Percentiles rank a stretch among this genome's conserved stretches.
Evolutionary conservation across 2,113 vertebrate genomes (phyloP).

Genomic region (Leucoraja erinaceus): DNA sequence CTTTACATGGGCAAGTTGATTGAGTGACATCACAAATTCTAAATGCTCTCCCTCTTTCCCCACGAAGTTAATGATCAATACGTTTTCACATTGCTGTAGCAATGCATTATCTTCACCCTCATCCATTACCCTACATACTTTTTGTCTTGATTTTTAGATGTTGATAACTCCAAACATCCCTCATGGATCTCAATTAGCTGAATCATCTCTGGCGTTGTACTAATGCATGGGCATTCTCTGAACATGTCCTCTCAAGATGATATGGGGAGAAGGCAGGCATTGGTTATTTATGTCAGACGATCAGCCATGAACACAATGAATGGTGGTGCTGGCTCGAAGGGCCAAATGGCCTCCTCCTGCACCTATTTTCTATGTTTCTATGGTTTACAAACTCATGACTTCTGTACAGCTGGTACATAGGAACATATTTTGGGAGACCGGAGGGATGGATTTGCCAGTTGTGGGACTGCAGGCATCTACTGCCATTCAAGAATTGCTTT

Average conservation of each 20-base stretch:
- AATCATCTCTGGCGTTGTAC: not conserved
- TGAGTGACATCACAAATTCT: not conserved
- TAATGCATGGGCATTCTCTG: not conserved
- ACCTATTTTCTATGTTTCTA: too few relatives aligned
- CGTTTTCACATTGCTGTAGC: not conserved
- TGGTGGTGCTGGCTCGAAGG: too few relatives aligned
- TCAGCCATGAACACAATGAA: too few relatives aligned
- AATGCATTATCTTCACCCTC: not conserved
- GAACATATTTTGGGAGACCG: too few relatives aligned
- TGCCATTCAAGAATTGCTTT: too few relatives aligned
- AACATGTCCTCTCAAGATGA: too few relatives aligned
- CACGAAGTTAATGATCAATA: not conserved
- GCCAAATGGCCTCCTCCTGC: too few relatives aligned
- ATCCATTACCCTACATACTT: not conserved
- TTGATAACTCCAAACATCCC: not conserved
- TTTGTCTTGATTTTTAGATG: not conserved
- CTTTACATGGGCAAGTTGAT: not conserved
- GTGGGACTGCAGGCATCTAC: not conserved
- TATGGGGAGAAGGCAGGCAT: too few relatives aligned
- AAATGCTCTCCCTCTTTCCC: not conserved
- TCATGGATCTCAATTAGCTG: not conserved
- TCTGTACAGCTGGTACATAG: too few relatives aligned
- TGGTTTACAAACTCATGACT: too few relatives aligned
- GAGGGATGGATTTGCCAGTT: not conserved
- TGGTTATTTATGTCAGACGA: too few relatives aligned